Evolutionary conservation across 2,113 vertebrate genomes (phyloP), one percentile per base, ranked within the genome.

Genomic region (Anolis carolinensis): DNA sequence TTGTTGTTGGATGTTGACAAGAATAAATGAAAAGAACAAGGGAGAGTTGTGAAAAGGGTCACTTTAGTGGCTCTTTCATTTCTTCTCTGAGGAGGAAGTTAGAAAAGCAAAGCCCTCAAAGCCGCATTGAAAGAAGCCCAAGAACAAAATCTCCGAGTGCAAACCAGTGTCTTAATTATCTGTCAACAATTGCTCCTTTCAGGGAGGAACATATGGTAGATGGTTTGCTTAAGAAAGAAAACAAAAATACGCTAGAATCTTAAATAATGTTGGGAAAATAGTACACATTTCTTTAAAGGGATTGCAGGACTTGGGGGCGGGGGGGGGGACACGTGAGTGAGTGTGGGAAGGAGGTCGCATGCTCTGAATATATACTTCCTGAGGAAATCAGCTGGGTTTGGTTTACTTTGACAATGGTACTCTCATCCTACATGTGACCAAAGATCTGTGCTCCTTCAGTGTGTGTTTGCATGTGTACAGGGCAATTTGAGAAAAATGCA

Each of bases 51-150:
- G 93, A 95, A 95, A 93, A 95, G 94, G 65, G 94, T 94, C 95
- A 91, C 88, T 94, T 94, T 88, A 95, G 93, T 93, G 92, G 91
- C 73, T 87, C 92, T 94, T 93, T 95, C 91, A 55, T 89, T 84
- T 79, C 30, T 50, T 18, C 72, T 77, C 89, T 1, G 21, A 88
- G 91, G 87, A 94, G 94, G 92, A 95, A 95, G 95, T 95, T 96
- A 95, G 94, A 95, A 96, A 95, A 95, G 94, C 94, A 94, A 93
- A 93, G 93, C 88, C 93, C 94, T 95, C 94, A 95, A 96, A 94
- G 93, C 92, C 0, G 80, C 90, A 96, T 95, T 96, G 95, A 95
- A 95, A 95, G 89, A 74, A 87, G 91, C 89, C 90, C 91, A 94
- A 92, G 92, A 90, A 92, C 87, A 0, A 92, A 95, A 93, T 94